Conservation (phyloP, 2,113 vertebrate genomes). For the Equus quagga region DNA sequence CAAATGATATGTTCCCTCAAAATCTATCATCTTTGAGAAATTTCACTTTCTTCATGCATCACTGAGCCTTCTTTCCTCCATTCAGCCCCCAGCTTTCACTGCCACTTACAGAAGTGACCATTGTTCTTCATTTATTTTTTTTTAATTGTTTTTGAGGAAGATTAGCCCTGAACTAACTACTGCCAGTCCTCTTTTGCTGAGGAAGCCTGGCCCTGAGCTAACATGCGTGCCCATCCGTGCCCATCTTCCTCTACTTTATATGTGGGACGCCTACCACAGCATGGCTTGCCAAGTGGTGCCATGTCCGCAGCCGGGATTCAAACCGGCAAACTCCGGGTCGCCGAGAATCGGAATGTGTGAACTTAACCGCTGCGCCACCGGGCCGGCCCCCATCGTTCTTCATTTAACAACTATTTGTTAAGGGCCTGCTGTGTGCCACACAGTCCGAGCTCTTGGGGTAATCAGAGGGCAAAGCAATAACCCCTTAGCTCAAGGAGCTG, state of each 20-base stretch:
- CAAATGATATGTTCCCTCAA: constrained; percentile 12
- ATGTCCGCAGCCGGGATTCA: too few species aligned
- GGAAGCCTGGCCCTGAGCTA: too few species aligned
- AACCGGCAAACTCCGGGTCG: too few species aligned
- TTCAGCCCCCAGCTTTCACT: background rate
- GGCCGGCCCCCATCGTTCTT: background rate
- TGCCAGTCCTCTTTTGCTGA: too few species aligned
- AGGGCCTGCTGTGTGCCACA: background rate
- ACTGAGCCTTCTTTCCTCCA: background rate
- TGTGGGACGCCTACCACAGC: too few species aligned
- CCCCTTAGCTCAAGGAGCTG: background rate
- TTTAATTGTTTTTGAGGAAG: too few species aligned
- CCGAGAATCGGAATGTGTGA: too few species aligned
- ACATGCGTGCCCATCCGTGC: too few species aligned
- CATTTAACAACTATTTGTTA: background rate
- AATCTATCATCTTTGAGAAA: constrained; percentile 43
- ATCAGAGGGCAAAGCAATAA: background rate
- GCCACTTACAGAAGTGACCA: background rate
- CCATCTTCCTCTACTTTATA: too few species aligned
- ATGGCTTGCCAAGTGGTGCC: too few species aligned
- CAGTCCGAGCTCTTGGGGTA: background rate
- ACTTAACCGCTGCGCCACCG: too few species aligned
- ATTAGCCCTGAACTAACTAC: too few species aligned
- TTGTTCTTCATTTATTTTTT: background rate
- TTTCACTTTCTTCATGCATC: background rate